A percentile compares a stretch with the other conserved stretches of the same genome.
Conservation (phyloP, 2,797 vertebrate genomes). For the Austrolebias charrua region DNA sequence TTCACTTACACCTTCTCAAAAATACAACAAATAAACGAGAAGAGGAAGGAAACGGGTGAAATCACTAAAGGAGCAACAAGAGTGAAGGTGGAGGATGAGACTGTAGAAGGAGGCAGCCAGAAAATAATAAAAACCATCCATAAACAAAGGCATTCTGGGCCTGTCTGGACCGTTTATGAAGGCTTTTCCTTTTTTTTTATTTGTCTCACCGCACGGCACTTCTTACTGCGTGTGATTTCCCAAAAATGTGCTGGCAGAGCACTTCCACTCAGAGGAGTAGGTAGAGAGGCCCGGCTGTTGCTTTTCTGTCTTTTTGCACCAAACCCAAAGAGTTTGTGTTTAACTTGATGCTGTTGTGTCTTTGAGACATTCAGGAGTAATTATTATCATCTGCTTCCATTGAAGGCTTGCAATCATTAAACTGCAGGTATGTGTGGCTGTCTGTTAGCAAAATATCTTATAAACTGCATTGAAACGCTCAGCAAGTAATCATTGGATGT, state of each 20-base stretch:
- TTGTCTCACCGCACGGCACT: constrained; percentile 47
- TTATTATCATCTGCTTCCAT: background rate
- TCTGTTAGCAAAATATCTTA: no score
- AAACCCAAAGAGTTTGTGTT: constrained; percentile 15
- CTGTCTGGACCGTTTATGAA: constrained; percentile 39
- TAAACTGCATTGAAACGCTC: no score
- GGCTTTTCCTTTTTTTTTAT: constrained; percentile 58
- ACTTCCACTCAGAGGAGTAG: constrained; percentile 44
- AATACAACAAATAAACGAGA: constrained; percentile 51
- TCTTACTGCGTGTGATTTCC: constrained; percentile 45
- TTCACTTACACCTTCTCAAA: constrained; percentile 49
- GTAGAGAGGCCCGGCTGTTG: constrained; percentile 33
- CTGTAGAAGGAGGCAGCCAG: constrained; percentile 2
- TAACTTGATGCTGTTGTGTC: constrained; percentile 4
- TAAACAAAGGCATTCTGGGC: constrained; percentile 40
- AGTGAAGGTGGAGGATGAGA: constrained; percentile 21
- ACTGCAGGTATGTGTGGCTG: no score
- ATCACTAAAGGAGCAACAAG: constrained; percentile 23
- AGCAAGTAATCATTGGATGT: no score
- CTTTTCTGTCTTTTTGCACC: constrained; percentile 19
- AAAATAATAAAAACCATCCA: constrained; percentile 41
- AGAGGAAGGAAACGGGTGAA: constrained; percentile 30
- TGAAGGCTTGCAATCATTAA: no score
- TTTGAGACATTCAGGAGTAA: constrained; percentile 18
- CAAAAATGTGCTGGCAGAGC: constrained; percentile 54